Percentiles rank a stretch among this genome's conserved stretches.
Conservation (phyloP, 1,140 invertebrate species). For the Eueides isabella region DNA sequence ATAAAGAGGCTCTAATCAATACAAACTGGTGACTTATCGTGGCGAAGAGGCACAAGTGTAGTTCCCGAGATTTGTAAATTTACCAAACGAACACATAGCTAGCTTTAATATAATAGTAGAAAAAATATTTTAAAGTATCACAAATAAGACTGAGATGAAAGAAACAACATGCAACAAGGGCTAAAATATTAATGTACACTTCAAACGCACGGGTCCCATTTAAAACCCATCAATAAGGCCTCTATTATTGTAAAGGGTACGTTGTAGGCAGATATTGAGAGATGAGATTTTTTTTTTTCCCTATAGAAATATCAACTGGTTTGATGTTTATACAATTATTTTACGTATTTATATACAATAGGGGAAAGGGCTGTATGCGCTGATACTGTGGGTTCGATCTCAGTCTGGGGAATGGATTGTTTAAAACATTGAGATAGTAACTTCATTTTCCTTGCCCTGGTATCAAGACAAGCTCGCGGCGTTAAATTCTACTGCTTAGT, state of each 20-base stretch:
- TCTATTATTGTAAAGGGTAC: neutral
- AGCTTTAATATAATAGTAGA: no score
- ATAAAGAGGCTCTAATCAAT: no score
- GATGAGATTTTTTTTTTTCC: conserved; percentile 1
- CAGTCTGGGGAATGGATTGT: no score
- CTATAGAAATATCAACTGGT: neutral
- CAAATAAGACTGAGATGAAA: neutral
- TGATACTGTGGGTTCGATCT: no score
- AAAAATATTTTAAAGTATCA: neutral
- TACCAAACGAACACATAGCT: neutral
- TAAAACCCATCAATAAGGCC: conserved; percentile 6
- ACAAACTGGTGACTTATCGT: no score
- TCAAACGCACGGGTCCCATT: conserved; percentile 9
- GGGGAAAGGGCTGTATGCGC: neutral
- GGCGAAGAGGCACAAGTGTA: no score
- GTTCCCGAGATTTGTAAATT: no score
- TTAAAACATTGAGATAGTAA: no score
- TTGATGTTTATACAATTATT: neutral
- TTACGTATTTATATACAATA: neutral
- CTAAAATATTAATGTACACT: conserved; percentile 6
- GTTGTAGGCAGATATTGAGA: neutral
- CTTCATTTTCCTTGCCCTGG: no score
- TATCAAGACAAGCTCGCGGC: no score
- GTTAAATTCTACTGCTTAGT: no score
- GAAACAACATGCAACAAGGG: neutral